Evolutionary conservation across 2,888 invertebrate genomes (phyloP).

Genomic region (Carpatolechia fugitivella): DNA sequence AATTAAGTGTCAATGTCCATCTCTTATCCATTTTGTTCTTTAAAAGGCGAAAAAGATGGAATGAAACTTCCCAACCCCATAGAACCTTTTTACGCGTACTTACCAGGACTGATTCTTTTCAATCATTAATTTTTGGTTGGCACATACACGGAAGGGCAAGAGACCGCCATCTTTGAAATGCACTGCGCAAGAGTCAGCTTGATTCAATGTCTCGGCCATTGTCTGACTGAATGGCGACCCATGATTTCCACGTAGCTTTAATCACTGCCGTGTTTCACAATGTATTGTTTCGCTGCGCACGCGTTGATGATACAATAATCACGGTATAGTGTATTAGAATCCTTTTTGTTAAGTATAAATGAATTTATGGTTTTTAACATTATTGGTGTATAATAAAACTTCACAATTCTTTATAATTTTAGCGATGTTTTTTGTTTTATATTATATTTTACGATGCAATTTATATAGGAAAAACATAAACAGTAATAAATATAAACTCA

Average conservation of each 20-base stretch:
- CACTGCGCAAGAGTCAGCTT: background rate
- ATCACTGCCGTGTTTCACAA: background rate
- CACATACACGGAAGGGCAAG: background rate
- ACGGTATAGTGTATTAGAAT: too few species aligned
- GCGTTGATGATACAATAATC: background rate
- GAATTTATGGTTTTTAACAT: too few species aligned
- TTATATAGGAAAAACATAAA: background rate
- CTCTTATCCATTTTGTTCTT: too few species aligned
- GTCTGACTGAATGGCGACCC: background rate
- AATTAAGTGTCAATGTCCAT: too few species aligned
- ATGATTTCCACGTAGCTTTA: background rate
- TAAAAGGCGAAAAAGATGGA: too few species aligned
- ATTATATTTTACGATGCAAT: too few species aligned
- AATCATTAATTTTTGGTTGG: background rate
- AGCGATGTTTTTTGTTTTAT: background rate
- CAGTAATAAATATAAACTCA: background rate
- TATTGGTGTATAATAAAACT: too few species aligned
- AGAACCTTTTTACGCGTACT: too few species aligned
- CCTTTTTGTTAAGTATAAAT: too few species aligned
- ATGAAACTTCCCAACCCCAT: too few species aligned
- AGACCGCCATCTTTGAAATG: background rate
- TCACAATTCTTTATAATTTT: too few species aligned
- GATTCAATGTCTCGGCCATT: slow-evolving; percentile 2
- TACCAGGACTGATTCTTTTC: too few species aligned
- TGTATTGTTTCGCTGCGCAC: background rate